Percentiles rank a stretch among this genome's conserved stretches.
phyloP scores from a whole-genome alignment of 1,140 invertebrate genomes.

The Thaumatotibia leucotreta region DNA sequence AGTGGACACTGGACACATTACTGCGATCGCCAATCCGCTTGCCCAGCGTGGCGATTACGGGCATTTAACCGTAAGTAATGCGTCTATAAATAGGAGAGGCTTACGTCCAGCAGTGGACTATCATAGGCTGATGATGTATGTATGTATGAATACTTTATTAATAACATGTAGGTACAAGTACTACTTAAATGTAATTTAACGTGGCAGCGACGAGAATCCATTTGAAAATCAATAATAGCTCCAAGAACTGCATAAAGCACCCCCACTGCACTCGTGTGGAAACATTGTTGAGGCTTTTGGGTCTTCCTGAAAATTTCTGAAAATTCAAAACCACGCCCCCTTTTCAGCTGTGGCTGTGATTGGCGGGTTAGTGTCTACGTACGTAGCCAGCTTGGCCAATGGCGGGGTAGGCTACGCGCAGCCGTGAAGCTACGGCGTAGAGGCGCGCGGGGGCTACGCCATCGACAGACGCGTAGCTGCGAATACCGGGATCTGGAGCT shows the following conservation, averaged over 20 bases:
- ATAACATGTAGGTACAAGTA: too few species aligned
- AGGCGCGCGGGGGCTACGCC: conserved; percentile 63
- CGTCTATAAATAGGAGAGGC: too few species aligned
- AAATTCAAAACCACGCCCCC: conserved; percentile 65
- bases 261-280: conserved; percentile 19
- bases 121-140: too few species aligned
- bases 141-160: too few species aligned
- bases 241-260: neutral
- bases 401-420: conserved; percentile 55
- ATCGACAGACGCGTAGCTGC: conserved; percentile 70
- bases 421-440: conserved; percentile 49
- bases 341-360: conserved; percentile 50
- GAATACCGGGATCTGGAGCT: conserved; percentile 63
- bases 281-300: conserved; percentile 48
- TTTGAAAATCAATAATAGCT: neutral
- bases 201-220: neutral
- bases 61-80: too few species aligned
- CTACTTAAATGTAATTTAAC: too few species aligned
- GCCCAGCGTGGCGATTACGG: too few species aligned
- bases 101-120: too few species aligned
- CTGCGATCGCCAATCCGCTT: too few species aligned
- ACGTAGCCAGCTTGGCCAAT: conserved; percentile 55
- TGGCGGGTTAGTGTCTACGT: conserved; percentile 46
- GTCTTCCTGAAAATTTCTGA: conserved; percentile 69
- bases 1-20: too few species aligned